A percentile compares a stretch with the other conserved stretches of the same genome.
phyloP scores from a whole-genome alignment of 2,888 invertebrate genomes.

The Cryptosula pallasiana region DNA sequence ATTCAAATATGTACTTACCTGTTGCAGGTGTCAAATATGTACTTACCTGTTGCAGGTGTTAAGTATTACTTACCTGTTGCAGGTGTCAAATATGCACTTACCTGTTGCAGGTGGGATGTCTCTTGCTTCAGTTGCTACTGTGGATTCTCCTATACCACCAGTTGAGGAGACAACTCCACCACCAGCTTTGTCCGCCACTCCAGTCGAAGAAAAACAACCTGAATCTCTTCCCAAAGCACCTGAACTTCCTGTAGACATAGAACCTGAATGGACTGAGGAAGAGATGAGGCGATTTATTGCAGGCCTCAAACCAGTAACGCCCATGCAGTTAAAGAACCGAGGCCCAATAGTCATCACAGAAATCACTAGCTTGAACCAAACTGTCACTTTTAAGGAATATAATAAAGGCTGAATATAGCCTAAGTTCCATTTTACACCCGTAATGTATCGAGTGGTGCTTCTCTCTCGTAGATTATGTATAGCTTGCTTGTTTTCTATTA shows the following conservation, averaged over 20 bases:
- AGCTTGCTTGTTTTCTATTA: no score
- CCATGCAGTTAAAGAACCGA: background rate
- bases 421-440: no score
- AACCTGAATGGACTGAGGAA: constrained; percentile 15
- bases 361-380: background rate
- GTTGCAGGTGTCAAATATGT: no score
- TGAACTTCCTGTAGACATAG: background rate
- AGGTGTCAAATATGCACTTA: no score
- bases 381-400: constrained; percentile 9
- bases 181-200: background rate
- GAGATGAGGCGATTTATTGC: constrained; percentile 8
- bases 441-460: no score
- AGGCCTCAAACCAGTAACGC: background rate
- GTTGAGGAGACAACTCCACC: background rate
- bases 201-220: background rate
- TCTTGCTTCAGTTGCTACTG: background rate
- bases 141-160: background rate
- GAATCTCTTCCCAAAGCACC: background rate
- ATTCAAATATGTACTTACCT: no score
- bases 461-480: no score
- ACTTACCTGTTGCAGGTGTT: no score
- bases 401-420: constrained; percentile 1
- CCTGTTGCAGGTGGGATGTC: background rate
- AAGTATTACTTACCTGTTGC: no score
- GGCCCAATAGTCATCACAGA: constrained; percentile 14